Base-by-base conservation (phyloP, 1,140 invertebrate species). In the Adoxophyes honmai region DNA sequence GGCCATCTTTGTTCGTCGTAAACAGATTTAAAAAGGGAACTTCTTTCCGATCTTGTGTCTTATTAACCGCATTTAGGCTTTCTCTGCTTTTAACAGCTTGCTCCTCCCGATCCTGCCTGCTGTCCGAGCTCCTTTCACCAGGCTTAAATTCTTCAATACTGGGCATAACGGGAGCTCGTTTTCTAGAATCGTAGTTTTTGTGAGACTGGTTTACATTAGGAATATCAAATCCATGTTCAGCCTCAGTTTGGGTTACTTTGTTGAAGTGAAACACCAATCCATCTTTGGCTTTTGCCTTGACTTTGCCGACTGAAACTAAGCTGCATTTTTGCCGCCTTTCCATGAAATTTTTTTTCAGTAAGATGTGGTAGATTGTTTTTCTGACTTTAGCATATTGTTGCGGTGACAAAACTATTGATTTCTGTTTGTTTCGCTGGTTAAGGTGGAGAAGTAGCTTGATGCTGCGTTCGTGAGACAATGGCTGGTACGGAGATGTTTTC, bases 361-460 rank as follows among this genome's bases (percentile, higher is more conserved):
- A 58, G 16, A 62, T 68, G 34, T 57, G 63, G 59, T 76, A 63
- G 34, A 82, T 75, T 7, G 62, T 73, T 62, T 57, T 78, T 67
- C 75, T 83, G 4, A 86, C 67, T 71, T 73, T 86, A n/a, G 78
- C 60, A 34, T 86, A 86, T 66, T 86, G 82, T 54, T 70, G 72
- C 13, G 66, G 64, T 10, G 78, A 71, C 15, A 86, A 39, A 34
- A 73, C 57, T 38, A 86, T 79, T 8, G 75, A 71, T 55, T 69
- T 78, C 33, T 76, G 67, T 51, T 73, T 76, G 1, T 59, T 63
- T 16, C 69, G 75, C 38, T 73, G 60, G 33, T 76, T 69, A 34
- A 78, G 36, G 70, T 78, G 68, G 34, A 76, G 52, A 56, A 76
- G 73, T 0, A 81, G 62, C 63, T 81, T 68, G 34, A 82, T 75